phyloP scores from a whole-genome alignment of 2,888 invertebrate species.

The Branchinecta sandiegonensis region DNA sequence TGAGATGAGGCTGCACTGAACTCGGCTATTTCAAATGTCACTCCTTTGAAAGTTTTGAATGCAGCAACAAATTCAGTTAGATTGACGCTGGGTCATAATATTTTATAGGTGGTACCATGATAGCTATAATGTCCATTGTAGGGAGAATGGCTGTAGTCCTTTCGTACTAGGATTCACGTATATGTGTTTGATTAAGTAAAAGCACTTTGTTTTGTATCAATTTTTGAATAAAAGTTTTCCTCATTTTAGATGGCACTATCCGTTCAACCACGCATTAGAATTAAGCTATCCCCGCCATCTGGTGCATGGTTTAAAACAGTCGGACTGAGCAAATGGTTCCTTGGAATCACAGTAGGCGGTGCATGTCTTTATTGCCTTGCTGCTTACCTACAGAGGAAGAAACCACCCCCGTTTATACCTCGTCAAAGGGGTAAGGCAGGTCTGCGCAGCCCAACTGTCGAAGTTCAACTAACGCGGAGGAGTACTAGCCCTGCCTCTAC shows the following conservation, averaged over 20 bases:
- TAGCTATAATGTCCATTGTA: no score
- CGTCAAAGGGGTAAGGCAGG: slow-evolving; percentile 15
- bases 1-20: no score
- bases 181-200: no score
- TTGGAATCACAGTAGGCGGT: neutral
- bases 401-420: slow-evolving; percentile 5
- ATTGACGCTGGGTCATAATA: no score
- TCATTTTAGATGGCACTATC: neutral
- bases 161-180: no score
- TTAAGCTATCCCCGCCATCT: neutral
- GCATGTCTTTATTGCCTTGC: slow-evolving; percentile 12
- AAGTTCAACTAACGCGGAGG: neutral
- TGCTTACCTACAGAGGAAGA: slow-evolving; percentile 11
- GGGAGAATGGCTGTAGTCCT: no score
- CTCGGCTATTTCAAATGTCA: no score
- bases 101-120: no score
- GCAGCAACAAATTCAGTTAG: no score
- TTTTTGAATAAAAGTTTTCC: neutral
- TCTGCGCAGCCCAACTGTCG: neutral
- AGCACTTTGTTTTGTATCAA: no score
- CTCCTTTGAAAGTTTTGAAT: no score
- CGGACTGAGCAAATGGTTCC: slow-evolving; percentile 4
- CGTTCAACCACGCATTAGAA: neutral
- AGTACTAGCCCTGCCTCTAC: neutral
- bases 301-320: neutral